These are phyloP conservation scores for Tillus elongatus DNA, from an alignment of 2,888 invertebrate species.

Conservation along the genomic window DNA sequence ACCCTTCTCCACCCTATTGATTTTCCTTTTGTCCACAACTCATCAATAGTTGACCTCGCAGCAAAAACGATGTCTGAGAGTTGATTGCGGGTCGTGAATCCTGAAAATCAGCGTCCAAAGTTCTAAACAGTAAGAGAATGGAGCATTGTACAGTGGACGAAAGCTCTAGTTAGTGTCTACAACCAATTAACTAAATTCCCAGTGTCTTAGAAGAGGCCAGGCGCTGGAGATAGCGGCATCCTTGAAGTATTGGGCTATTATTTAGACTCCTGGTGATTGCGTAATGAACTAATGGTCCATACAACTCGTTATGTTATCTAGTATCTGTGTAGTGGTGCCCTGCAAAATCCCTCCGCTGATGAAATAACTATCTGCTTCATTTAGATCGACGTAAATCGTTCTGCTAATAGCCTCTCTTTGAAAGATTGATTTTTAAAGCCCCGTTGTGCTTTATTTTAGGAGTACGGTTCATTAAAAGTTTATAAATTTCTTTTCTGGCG, in stretches of 20 bases:
- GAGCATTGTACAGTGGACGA: slow-evolving; percentile 23
- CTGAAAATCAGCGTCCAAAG: no score
- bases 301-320: slow-evolving; percentile 20
- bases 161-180: slow-evolving; percentile 21
- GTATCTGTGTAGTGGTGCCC: slow-evolving; percentile 10
- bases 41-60: no score
- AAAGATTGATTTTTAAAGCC: slow-evolving; percentile 21
- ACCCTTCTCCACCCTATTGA: no score
- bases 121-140: no score
- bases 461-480: slow-evolving; percentile 1
- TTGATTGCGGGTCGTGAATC: no score
- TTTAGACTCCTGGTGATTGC: slow-evolving; percentile 26
- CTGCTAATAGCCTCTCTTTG: slow-evolving; percentile 19
- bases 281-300: slow-evolving; percentile 25
- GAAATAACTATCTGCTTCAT: slow-evolving; percentile 22
- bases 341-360: slow-evolving; percentile 19
- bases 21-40: no score
- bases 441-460: no score
- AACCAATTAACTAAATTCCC: slow-evolving; percentile 25
- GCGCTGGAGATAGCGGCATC: slow-evolving; percentile 25
- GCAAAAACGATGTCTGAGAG: no score
- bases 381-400: slow-evolving; percentile 21
- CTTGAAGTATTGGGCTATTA: slow-evolving; percentile 28
- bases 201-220: no score
- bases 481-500: neutral